Conservation (phyloP, 2,797 vertebrate genomes). For the Galaxias olidus region DNA sequence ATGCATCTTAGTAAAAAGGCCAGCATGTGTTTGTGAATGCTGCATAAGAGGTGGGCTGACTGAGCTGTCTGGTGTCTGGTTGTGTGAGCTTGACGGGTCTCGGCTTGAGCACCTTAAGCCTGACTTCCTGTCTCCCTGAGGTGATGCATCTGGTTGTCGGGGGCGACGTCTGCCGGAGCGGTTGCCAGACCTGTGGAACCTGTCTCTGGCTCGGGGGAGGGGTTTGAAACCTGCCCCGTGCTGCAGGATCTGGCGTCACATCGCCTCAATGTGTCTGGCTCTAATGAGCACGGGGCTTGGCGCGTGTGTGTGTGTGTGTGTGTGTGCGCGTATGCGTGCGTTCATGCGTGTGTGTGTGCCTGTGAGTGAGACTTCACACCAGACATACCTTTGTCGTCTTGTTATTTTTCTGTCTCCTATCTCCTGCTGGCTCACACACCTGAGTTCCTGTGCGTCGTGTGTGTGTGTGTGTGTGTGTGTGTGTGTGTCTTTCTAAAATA, state of each 20-base stretch:
- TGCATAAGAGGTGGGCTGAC: no score
- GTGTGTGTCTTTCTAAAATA: constrained; percentile 11
- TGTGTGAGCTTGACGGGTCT: no score
- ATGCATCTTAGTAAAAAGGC: no score
- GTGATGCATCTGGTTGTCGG: constrained; percentile 17
- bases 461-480: not conserved
- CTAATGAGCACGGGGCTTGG: constrained; percentile 8
- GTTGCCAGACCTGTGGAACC: constrained; percentile 20
- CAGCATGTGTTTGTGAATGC: no score
- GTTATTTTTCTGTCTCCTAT: no score
- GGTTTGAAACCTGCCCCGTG: constrained; percentile 9
- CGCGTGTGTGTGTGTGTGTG: not conserved
- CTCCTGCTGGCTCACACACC: no score
- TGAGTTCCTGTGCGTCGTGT: not conserved
- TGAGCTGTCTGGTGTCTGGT: no score
- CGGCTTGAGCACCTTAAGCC: not conserved
- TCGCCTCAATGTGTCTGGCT: not conserved
- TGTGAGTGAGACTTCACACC: not conserved
- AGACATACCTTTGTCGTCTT: no score
- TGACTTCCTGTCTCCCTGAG: not conserved
- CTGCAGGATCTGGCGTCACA: constrained; percentile 21
- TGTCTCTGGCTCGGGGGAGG: no score
- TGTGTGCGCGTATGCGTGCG: constrained; percentile 6
- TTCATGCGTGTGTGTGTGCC: not conserved
- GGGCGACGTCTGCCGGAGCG: constrained; percentile 18